A percentile compares a stretch with the other conserved stretches of the same genome.
phyloP scores from a whole-genome alignment of 2,888 invertebrate genomes.

The Drosophila rellima region DNA sequence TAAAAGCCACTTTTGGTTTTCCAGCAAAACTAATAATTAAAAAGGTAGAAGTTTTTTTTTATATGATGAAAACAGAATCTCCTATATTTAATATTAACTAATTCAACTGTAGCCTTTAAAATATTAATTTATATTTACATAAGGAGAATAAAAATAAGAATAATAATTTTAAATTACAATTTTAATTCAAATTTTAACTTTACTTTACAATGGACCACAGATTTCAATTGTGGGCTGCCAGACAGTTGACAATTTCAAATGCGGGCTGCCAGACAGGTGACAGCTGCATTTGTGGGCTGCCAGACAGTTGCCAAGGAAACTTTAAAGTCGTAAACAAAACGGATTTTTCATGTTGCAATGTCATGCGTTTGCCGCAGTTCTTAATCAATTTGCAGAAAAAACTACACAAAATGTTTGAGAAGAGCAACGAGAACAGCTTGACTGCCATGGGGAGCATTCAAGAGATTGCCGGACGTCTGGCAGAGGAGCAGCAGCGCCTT shows the following conservation, averaged over 20 bases:
- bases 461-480: slow-evolving; percentile 87
- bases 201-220: no score
- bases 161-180: no score
- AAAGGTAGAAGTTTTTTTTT: no score
- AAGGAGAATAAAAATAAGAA: no score
- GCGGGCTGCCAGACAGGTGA: not conserved
- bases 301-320: slow-evolving; percentile 52
- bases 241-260: not conserved
- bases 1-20: not conserved
- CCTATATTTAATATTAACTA: no score
- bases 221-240: not conserved
- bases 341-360: slow-evolving; percentile 31
- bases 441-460: slow-evolving; percentile 85
- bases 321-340: slow-evolving; percentile 10
- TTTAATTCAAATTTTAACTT: no score
- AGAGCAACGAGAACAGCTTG: slow-evolving; percentile 41
- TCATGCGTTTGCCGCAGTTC: slow-evolving; percentile 68
- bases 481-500: slow-evolving; percentile 84
- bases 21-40: not conserved
- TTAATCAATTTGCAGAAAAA: slow-evolving; percentile 53
- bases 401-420: slow-evolving; percentile 70
- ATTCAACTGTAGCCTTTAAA: no score
- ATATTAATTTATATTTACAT: no score
- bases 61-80: no score
- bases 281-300: slow-evolving; percentile 14